These are phyloP conservation scores for Drosophila ezoana DNA, from an alignment of 2,888 invertebrate genomes.

Conservation along the genomic window DNA sequence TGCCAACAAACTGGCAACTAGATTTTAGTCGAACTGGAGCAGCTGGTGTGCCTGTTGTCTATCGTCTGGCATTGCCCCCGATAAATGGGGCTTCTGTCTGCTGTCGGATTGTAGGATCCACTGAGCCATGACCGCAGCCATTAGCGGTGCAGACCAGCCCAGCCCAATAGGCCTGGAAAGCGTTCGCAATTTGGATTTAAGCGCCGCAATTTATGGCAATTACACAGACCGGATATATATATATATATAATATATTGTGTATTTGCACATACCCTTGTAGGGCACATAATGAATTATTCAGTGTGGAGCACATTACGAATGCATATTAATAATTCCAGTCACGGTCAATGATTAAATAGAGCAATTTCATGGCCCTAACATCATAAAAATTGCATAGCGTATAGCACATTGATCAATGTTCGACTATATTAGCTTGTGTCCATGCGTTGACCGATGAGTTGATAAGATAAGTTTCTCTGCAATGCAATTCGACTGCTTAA, in stretches of 20 bases:
- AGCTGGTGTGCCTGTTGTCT: too few relatives aligned
- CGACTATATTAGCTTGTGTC: slow-evolving; percentile 10
- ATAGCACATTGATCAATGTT: slow-evolving; percentile 16
- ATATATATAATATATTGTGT: neutral
- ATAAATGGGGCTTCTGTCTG: slow-evolving; percentile 12
- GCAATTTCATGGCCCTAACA: slow-evolving; percentile 7
- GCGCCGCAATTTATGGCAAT: slow-evolving; percentile 36
- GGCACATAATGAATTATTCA: slow-evolving; percentile 26
- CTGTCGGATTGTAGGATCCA: neutral
- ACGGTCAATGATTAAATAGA: slow-evolving; percentile 35
- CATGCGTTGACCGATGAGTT: slow-evolving; percentile 10
- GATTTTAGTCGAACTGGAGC: too few relatives aligned
- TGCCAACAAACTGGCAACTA: too few relatives aligned
- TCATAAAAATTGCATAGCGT: slow-evolving; percentile 17
- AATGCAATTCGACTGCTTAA: slow-evolving; percentile 15
- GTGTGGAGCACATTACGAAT: slow-evolving; percentile 38
- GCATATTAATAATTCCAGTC: slow-evolving; percentile 55
- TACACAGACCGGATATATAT: slow-evolving; percentile 14
- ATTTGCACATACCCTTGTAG: neutral
- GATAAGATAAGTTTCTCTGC: slow-evolving; percentile 41
- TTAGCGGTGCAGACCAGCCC: too few relatives aligned
- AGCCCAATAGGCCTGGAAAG: neutral
- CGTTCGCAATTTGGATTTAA: slow-evolving; percentile 24
- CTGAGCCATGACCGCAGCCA: too few relatives aligned
- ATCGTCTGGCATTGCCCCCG: slow-evolving; percentile 25